Evolutionary conservation across 1,140 invertebrate genomes (phyloP), one percentile per base, ranked within the genome.

Genomic region (Zaprionus davidi): DNA sequence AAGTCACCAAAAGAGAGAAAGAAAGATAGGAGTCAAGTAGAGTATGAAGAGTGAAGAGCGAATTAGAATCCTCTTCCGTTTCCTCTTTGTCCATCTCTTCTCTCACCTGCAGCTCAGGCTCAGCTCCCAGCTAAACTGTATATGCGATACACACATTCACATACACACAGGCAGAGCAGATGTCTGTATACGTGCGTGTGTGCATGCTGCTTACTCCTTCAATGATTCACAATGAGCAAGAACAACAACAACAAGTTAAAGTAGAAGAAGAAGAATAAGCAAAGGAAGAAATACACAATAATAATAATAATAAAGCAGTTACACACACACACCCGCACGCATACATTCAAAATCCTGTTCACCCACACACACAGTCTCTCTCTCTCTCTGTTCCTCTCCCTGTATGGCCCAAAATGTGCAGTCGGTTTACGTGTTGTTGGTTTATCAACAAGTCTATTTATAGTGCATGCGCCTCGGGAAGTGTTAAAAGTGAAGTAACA

Each of bases 401-500:
- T 46, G 28, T 66, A 17, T 63, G 66, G 51, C 72, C 72, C 72
- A 75, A 75, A 75, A 75, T 75, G 55, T 75, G 72, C 72, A 71
- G 41, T 71, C 44, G 67, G 53, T 64, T 75, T 59, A 76, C 71
- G 44, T 60, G 60, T 80, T 34, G 31, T 34, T 73, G 77, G 71
- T 81, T 86, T 86, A 86, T 86, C 83, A 86, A 86, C 83, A 86
- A 88, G 83, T 86, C 84, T 86, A 86, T 88, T 88, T 86, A 80
- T 88, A 88, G 84, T 78, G 49, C 60, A 64, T 71, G 71, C 80
- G 73, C 53, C 53, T 71, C 73, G 31, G 68, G 56, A 76, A 71
- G 68, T 76, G 69, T 65, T 71, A 59, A 71, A 71, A 76, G n/a
- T 76, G 60, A 71, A 75, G 72, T 71, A 71, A 70, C 60, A 63